phyloP scores from a whole-genome alignment of 2,888 invertebrate genomes.

The Meteorus colon region DNA sequence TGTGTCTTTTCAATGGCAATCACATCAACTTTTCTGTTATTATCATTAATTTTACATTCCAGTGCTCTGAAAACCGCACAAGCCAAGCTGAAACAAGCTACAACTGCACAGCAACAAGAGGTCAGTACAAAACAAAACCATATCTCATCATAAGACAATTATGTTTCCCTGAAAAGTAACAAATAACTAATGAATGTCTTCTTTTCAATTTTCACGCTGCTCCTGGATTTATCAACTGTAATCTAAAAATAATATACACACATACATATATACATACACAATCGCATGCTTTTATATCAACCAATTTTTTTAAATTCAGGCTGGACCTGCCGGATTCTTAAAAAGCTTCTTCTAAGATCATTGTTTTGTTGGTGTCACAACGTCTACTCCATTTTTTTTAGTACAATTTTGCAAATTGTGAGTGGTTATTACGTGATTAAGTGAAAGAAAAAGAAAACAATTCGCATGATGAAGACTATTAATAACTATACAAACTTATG shows the following conservation, averaged over 20 bases:
- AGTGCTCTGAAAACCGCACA: constrained; percentile 93
- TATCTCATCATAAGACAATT: neutral
- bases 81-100: constrained; percentile 84
- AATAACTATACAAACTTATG: constrained; percentile 13
- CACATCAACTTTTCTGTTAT: too few relatives aligned
- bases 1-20: too few relatives aligned
- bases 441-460: constrained; percentile 51
- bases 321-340: constrained; percentile 94
- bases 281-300: neutral
- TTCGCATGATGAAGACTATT: constrained; percentile 39
- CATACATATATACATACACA: neutral
- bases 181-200: constrained; percentile 18
- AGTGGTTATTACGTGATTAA: constrained; percentile 55
- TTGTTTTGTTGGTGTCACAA: constrained; percentile 61
- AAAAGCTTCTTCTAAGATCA: constrained; percentile 92
- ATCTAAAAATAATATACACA: neutral
- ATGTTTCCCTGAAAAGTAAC: neutral
- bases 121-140: constrained; percentile 73
- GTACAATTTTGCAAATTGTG: constrained; percentile 68
- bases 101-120: constrained; percentile 87
- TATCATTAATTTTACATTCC: constrained; percentile 67
- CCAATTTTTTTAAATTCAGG: constrained; percentile 74
- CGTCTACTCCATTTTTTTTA: constrained; percentile 70
- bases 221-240: constrained; percentile 47
- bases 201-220: constrained; percentile 55